Evolutionary conservation across 2,797 vertebrate genomes (phyloP).

Genomic region (Fistularia tabacaria): DNA sequence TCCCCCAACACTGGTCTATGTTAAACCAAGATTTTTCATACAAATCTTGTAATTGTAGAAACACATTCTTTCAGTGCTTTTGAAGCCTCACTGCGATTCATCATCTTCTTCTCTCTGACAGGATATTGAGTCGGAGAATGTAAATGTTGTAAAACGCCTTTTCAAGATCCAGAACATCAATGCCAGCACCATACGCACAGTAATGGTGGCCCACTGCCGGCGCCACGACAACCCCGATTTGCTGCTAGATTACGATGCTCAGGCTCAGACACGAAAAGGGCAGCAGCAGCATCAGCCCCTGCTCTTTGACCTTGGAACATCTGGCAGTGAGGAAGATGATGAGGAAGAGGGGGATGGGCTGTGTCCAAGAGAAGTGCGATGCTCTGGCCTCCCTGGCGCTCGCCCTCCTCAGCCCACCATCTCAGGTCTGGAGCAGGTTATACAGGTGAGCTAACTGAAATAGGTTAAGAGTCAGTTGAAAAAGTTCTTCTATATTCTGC

Average conservation of each 20-base stretch:
- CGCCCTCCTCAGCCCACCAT: conserved; percentile 44
- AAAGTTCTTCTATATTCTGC: background rate
- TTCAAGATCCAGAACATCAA: conserved; percentile 98
- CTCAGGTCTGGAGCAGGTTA: conserved; percentile 68
- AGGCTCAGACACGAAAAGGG: conserved; percentile 53
- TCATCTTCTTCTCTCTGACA: conserved; percentile 37
- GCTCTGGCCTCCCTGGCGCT: conserved; percentile 4
- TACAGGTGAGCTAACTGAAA: conserved; percentile 51
- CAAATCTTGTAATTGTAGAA: background rate
- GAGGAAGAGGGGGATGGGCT: conserved; percentile 54
- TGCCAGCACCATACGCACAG: conserved; percentile 93
- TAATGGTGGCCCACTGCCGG: conserved; percentile 95
- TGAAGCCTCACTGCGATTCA: background rate
- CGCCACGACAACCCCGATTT: conserved; percentile 86
- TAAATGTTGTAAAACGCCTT: conserved; percentile 95
- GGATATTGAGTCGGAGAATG: conserved; percentile 94
- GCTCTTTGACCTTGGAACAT: conserved; percentile 78
- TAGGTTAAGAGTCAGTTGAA: background rate
- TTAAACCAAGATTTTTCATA: no score
- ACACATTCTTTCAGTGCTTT: background rate
- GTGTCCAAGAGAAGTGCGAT: conserved; percentile 20
- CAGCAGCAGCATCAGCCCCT: conserved; percentile 64
- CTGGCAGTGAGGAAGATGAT: conserved; percentile 77
- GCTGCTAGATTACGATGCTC: conserved; percentile 81
- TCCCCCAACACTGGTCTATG: no score